Evolutionary conservation across 2,113 vertebrate genomes (phyloP).

Genomic region (Limanda limanda): DNA sequence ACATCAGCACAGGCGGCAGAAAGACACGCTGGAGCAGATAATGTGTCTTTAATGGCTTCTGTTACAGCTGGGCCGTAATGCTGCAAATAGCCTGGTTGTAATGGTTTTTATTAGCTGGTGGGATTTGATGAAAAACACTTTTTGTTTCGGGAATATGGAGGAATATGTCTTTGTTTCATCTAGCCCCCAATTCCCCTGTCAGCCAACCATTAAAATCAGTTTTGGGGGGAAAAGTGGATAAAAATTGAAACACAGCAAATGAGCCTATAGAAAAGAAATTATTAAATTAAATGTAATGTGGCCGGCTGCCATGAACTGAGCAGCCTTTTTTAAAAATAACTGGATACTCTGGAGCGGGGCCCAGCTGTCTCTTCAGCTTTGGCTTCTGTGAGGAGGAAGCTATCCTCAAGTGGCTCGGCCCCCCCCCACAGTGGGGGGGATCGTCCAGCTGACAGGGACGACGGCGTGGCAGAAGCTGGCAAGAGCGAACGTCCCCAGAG

Average conservation of each 20-base stretch:
- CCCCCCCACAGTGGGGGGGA: conserved; percentile 17
- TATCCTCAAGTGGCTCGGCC: conserved; percentile 50
- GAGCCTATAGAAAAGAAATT: conserved; percentile 5
- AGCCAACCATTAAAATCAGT: conserved; percentile 19
- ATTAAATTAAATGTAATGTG: conserved; percentile 13
- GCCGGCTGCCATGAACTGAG: conserved; percentile 43
- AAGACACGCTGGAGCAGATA: conserved; percentile 70
- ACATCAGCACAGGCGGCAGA: conserved; percentile 56
- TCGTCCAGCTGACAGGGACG: conserved; percentile 54
- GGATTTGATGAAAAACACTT: conserved; percentile 17
- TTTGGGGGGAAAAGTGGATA: neutral
- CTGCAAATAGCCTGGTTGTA: conserved; percentile 37
- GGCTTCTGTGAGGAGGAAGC: conserved; percentile 20
- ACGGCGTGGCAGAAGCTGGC: conserved; percentile 40
- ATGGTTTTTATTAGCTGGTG: conserved; percentile 48
- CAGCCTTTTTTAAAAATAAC: conserved; percentile 44
- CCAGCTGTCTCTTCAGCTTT: conserved; percentile 66
- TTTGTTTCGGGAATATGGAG: conserved; percentile 37
- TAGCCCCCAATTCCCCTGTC: conserved; percentile 1
- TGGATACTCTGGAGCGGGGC: conserved; percentile 35
- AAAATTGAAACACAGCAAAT: conserved; percentile 28
- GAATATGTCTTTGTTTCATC: conserved; percentile 24
- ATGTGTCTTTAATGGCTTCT: conserved; percentile 70
- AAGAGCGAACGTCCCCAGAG: conserved; percentile 49
- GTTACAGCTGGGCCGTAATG: conserved; percentile 42